Conservation (phyloP, 2,888 invertebrate species). For the Amphimallon solstitiale region DNA sequence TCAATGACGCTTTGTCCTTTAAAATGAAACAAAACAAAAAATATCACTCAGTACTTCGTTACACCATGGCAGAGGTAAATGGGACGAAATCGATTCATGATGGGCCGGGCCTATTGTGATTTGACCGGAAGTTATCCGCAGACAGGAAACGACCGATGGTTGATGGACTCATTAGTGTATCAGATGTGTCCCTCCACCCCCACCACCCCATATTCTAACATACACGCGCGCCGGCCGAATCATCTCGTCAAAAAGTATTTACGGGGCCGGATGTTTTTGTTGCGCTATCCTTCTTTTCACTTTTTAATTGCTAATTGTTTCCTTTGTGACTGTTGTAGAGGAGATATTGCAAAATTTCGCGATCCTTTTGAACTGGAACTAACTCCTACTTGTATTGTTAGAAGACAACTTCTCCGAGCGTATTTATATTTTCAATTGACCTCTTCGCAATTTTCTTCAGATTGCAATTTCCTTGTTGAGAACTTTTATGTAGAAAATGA, state of each 20-base stretch:
- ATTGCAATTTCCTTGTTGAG: no score
- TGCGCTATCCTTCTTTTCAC: neutral
- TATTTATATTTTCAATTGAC: no score
- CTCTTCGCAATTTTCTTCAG: no score
- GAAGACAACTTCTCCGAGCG: no score
- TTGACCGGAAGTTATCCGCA: slow-evolving; percentile 41
- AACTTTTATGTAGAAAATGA: no score
- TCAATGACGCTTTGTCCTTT: no score
- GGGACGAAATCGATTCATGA: slow-evolving; percentile 14
- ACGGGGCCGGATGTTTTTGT: slow-evolving; percentile 3
- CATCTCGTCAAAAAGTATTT: neutral
- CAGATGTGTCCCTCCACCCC: neutral
- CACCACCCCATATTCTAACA: neutral
- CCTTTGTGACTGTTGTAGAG: neutral
- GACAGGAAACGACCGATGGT: slow-evolving; percentile 38
- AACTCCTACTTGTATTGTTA: no score
- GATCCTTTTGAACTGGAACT: neutral
- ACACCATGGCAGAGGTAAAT: no score
- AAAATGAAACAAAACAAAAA: no score
- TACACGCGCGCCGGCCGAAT: neutral
- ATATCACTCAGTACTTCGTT: no score
- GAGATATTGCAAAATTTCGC: slow-evolving; percentile 6
- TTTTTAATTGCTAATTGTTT: slow-evolving; percentile 24
- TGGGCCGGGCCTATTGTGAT: slow-evolving; percentile 35
- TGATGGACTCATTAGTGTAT: slow-evolving; percentile 37